Base-by-base conservation (phyloP, 64 coral and sea anemone genomes). In the Exaiptasia diaphana region DNA sequence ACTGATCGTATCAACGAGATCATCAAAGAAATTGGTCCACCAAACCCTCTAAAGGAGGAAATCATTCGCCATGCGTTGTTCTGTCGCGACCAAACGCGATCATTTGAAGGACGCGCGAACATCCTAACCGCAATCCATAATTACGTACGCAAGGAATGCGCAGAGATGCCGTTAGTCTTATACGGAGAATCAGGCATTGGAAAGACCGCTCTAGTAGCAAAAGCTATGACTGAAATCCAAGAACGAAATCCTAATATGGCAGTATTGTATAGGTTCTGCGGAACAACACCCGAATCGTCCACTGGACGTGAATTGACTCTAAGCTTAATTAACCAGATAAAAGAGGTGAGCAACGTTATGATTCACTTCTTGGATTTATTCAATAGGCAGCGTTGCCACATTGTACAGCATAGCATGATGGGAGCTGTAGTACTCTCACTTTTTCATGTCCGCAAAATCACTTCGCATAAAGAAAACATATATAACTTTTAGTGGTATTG, bases 121-220 rank as follows among this genome's bases (percentile, higher is more conserved):
- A 65, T 86, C 59, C 64, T 86, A 39, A 5, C 32, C 26, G 38
- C 25, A 15, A 50, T 76, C 53, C 57, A 75, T 30, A 46, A 64
- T 11, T 86, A 86, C 41, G 30, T 76, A 5, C 36, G 41, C 21
- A 25, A 43, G 21, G 10, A 22, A 5, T 28, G 75, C 54, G 38
- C 82, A 21, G 41, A 20, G 20, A 75, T 67, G 82, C 71, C 71
- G 24, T 86, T 74, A n/a, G 82, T 86, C 37, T 33, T 86, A 21
- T 46, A 75, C 38, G 82, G 82, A 17, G 82, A 86, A 46, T 86
- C 82, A 5, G 82, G 82, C 48, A 41, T 86, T 76, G 82, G 82
- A 0, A 86, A 86, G 82, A 86, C 82, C 56, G 61, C 82, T 5
- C 26, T 85, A 58, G 67, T 85, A 41, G 69, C 82, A 29, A 85